Percentiles rank a stretch among this genome's conserved stretches.
Evolutionary conservation across 1,140 invertebrate species (phyloP).

Genomic region (Trichoplusia ni): DNA sequence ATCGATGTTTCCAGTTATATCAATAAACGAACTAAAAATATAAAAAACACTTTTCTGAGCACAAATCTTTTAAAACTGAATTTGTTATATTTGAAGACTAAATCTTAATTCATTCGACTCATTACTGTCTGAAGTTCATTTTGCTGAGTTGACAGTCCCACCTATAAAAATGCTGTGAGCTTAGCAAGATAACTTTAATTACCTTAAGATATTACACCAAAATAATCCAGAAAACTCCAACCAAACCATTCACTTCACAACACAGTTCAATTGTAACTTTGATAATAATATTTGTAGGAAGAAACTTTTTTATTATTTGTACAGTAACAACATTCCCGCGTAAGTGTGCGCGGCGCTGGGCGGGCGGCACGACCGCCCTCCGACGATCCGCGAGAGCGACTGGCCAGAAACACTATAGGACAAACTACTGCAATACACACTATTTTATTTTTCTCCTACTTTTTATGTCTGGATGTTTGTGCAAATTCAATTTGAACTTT

Average conservation of each 20-base stretch:
- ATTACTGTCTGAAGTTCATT: conserved; percentile 22
- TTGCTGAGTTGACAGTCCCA: conserved; percentile 8
- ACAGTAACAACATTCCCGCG: neutral
- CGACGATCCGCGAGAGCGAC: conserved; percentile 23
- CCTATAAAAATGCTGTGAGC: neutral
- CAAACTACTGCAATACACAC: too few species aligned
- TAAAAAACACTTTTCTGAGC: too few species aligned
- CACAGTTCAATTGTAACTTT: conserved; percentile 9
- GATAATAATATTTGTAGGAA: too few species aligned
- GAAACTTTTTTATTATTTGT: conserved; percentile 14
- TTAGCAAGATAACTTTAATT: conserved; percentile 32
- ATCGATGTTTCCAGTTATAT: too few species aligned
- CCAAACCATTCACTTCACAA: conserved; percentile 1
- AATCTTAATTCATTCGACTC: too few species aligned
- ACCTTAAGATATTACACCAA: conserved; percentile 39
- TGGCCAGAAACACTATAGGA: conserved; percentile 18
- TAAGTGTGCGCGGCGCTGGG: conserved; percentile 15
- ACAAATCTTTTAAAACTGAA: too few species aligned
- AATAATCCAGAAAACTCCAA: conserved; percentile 9
- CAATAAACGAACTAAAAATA: too few species aligned
- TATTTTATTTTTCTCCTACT: too few species aligned
- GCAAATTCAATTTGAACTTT: too few species aligned
- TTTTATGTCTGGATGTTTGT: too few species aligned
- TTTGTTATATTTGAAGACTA: too few species aligned
- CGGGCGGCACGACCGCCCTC: conserved; percentile 42